Base-by-base conservation (phyloP, 2,113 vertebrate species). In the Calyptommatus sinebrachiatus region DNA sequence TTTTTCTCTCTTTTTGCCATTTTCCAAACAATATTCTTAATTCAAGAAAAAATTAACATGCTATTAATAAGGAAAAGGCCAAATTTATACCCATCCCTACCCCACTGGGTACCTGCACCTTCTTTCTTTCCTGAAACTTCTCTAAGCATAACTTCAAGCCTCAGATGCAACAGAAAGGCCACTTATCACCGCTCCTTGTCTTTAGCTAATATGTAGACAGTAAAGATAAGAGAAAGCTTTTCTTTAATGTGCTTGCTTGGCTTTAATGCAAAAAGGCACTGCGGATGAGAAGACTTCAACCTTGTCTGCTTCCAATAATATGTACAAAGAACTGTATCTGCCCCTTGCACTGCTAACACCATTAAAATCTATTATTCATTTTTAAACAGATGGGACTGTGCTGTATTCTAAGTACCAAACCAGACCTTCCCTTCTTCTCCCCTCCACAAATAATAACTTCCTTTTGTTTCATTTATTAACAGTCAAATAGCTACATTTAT, bases 91-190 rank as follows among this genome's bases (percentile, higher is more conserved):
- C 21, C 48, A 76, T 14, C 10, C 9, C 22, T 22, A 26, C 11
- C 11, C 65, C 28, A 14, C 8, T 60, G 7, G 35, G 21, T 0
- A 0, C n/a, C 5, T 0, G 1, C 73, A 60, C 48, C 80, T 78
- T 2, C 46, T 60, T 73, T 57, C 74, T 29, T 79, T 29, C 65
- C 71, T 0, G 2, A 57, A 68, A 81, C 79, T 73, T 3, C 66
- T 66, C 73, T 0, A 0, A 75, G 78, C 41, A 20, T 84, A 21
- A 71, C 57, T 0, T 0, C 20, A 84, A 71, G 0, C 0, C 10
- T 0, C 0, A 76, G 76, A 68, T 18, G 0, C 73, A 74, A 41
- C 67, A 28, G 45, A 76, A 57, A 79, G 84, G 73, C 77, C 83
- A 50, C 71, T 78, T 82, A 50, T 50, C 78, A 5, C 46, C 10